Evolutionary conservation across 2,113 vertebrate species (phyloP).

Genomic region (Herpetotheres cachinnans): DNA sequence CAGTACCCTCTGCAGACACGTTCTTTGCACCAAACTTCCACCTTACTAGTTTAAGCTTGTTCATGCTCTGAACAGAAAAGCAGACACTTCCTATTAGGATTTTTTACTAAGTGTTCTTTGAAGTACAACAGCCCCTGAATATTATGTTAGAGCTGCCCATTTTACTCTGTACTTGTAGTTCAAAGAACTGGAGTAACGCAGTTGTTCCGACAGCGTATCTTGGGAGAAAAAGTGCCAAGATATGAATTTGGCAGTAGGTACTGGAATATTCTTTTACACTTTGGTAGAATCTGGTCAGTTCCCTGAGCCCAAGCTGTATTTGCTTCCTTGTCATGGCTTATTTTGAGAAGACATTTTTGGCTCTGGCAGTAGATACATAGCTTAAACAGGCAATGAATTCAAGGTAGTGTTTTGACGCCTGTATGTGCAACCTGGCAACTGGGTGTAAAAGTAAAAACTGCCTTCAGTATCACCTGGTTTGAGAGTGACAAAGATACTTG

Average conservation of each 20-base stretch:
- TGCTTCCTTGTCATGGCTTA: not conserved
- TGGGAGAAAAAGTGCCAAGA: fast-evolving
- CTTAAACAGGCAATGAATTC: not conserved
- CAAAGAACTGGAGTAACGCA: not conserved
- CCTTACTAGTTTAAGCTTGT: not conserved
- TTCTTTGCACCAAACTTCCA: not conserved
- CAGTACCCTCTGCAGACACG: not conserved
- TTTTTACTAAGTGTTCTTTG: not conserved
- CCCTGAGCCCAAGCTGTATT: not conserved
- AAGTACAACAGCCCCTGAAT: not conserved
- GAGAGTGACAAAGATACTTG: not conserved
- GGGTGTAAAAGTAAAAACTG: not conserved
- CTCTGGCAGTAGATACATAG: not conserved
- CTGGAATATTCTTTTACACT: not conserved
- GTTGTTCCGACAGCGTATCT: not conserved
- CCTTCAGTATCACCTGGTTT: not conserved
- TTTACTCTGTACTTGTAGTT: not conserved
- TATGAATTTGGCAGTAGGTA: not conserved
- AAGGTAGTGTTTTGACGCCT: not conserved
- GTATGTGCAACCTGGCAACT: not conserved
- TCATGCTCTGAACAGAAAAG: not conserved
- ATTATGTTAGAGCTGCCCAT: not conserved
- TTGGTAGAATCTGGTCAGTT: not conserved
- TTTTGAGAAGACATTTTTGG: not conserved
- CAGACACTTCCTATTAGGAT: not conserved